Base-by-base conservation (phyloP, 2,113 vertebrate genomes). In the Brachionichthys hirsutus region DNA sequence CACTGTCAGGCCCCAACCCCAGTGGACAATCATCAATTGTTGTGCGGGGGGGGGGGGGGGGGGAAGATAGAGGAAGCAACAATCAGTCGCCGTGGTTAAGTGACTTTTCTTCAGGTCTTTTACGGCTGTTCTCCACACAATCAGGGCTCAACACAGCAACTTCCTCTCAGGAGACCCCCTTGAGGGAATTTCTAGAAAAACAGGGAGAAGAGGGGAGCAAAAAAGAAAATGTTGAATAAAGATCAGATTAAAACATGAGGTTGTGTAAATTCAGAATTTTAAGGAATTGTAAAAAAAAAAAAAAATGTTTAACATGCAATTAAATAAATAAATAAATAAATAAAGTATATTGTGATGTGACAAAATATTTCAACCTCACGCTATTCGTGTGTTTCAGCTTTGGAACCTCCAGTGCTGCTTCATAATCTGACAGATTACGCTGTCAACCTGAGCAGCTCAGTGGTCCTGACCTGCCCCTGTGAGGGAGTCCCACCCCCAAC, bases 1-100 rank as follows among this genome's bases (percentile, higher is more conserved):
- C 94, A 93, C 92, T 96, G 95, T 96, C 94, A 95, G 84, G 85
- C 82, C 91, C 83, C 80, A 59, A 93, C 91, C 82, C 75, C 87
- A 69, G 71, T 85, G 87, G 93, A 96, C 93, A 95, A 94, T 94
- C 91, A 94, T 96, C 93, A 92, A 94, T 96, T 94, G 91, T 94
- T 90, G 90, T 94, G 87, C 85, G 82, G 86, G 90, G 93, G 84
- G 82, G 83, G 81, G 83, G 83, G 87, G 85, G 82, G 86, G 90
- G 93, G 84, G 82, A 85, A 83, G 83, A 85, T 85, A 84, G 75
- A 67, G 85, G 85, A 87, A 90, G 89, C 82, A 89, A 87, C 87
- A 91, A 89, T 91, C 81, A 84, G 81, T 83, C 67, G 76, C 72
- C 74, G 80, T 75, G 63, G 67, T 84, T 84, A 89, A 87, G 83